Evolutionary conservation across 2,113 vertebrate genomes (phyloP).

Genomic region (Rhinolophus sinicus): DNA sequence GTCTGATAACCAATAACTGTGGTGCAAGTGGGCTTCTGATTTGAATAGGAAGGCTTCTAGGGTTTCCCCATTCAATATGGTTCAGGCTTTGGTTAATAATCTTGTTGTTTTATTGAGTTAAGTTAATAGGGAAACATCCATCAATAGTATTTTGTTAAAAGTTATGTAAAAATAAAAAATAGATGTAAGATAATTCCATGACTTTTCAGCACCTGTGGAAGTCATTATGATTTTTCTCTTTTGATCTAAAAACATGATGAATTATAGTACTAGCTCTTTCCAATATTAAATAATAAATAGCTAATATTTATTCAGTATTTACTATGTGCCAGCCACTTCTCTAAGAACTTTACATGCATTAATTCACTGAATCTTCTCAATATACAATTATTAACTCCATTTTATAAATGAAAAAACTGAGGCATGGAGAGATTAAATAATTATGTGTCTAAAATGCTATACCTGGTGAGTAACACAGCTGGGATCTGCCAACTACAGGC

Average conservation of each 20-base stretch:
- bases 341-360: neutral
- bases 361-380: neutral
- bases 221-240: neutral
- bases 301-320: conserved; percentile 18
- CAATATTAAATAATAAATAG: neutral
- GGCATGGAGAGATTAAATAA: neutral
- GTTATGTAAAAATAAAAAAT: neutral
- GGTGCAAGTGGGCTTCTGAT: neutral
- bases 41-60: neutral
- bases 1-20: neutral
- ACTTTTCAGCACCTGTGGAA: neutral
- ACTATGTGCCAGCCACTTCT: neutral
- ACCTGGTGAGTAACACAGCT: neutral
- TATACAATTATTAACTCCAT: neutral
- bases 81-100: conserved; percentile 5
- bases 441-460: neutral
- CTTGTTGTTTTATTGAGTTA: neutral
- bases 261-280: conserved; percentile 6
- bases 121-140: neutral
- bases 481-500: neutral
- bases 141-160: conserved; percentile 35
- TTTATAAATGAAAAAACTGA: neutral
- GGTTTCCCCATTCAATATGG: neutral
- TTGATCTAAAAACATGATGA: neutral
- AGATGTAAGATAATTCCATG: neutral